Evolutionary conservation across 2,888 invertebrate species (phyloP).

Genomic region (Drosophila neonasuta): DNA sequence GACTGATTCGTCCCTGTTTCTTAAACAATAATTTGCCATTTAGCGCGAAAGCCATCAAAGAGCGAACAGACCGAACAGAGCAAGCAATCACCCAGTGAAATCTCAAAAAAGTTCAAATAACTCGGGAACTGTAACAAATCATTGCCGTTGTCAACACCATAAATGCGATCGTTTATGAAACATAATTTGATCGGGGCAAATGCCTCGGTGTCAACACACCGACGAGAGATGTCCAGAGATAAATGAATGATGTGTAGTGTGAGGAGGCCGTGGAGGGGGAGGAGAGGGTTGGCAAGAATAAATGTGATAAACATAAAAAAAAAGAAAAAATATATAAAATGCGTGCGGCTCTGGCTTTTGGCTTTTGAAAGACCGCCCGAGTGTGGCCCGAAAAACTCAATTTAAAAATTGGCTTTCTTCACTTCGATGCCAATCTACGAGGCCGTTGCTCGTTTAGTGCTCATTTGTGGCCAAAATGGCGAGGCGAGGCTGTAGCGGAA

Average conservation of each 20-base stretch:
- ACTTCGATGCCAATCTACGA: slow-evolving; percentile 37
- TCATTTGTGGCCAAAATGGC: slow-evolving; percentile 77
- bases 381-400: slow-evolving; percentile 63
- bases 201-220: slow-evolving; percentile 67
- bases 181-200: slow-evolving; percentile 79
- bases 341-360: slow-evolving; percentile 57
- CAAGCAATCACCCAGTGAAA: slow-evolving; percentile 39
- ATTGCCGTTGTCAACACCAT: slow-evolving; percentile 72
- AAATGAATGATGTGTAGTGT: slow-evolving; percentile 10
- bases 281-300: neutral
- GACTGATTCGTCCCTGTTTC: slow-evolving; percentile 19
- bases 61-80: slow-evolving; percentile 13
- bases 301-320: slow-evolving; percentile 18
- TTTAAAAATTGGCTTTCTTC: slow-evolving; percentile 64
- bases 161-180: slow-evolving; percentile 81
- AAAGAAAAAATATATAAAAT: slow-evolving; percentile 36
- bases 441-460: slow-evolving; percentile 72
- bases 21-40: slow-evolving; percentile 33
- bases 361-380: slow-evolving; percentile 74
- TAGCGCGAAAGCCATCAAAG: slow-evolving; percentile 28
- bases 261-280: neutral
- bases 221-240: slow-evolving; percentile 46
- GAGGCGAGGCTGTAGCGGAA: slow-evolving; percentile 32
- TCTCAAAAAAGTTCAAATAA: slow-evolving; percentile 68
- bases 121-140: slow-evolving; percentile 79